phyloP scores from a whole-genome alignment of 2,888 invertebrate genomes.

The Anticlea derivata region DNA sequence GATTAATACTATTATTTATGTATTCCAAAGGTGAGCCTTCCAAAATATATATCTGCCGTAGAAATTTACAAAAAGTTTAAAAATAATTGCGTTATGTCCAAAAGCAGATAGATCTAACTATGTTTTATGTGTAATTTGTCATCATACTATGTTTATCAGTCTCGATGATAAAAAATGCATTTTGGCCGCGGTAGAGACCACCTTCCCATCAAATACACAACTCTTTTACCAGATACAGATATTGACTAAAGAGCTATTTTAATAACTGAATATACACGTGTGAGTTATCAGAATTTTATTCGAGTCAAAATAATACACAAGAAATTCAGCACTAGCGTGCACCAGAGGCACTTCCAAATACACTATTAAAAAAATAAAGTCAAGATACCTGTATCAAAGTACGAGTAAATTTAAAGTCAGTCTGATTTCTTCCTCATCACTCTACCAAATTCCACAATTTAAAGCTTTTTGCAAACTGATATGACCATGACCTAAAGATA shows the following conservation, averaged over 20 bases:
- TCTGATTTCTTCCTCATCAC: constrained; percentile 70
- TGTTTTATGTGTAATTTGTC: constrained; percentile 69
- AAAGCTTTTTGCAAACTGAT: constrained; percentile 69
- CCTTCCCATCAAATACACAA: constrained; percentile 31
- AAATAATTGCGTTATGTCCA: constrained; percentile 73
- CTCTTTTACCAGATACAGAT: constrained; percentile 71
- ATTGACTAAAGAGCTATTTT: constrained; percentile 44
- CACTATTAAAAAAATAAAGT: constrained; percentile 60
- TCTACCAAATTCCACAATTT: constrained; percentile 72
- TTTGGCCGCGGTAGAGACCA: constrained; percentile 70
- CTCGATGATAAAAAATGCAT: constrained; percentile 79
- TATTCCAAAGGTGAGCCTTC: constrained; percentile 79
- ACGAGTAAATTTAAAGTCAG: constrained; percentile 76
- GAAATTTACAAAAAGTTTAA: constrained; percentile 69
- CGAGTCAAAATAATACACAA: constrained; percentile 33
- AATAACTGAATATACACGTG: constrained; percentile 29
- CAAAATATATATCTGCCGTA: constrained; percentile 76
- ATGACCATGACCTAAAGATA: constrained; percentile 52
- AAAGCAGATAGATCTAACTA: constrained; percentile 80
- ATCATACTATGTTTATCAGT: constrained; percentile 79
- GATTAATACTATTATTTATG: constrained; percentile 67
- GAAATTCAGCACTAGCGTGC: constrained; percentile 32
- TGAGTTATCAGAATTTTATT: constrained; percentile 31
- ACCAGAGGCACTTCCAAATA: constrained; percentile 56
- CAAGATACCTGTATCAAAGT: constrained; percentile 76